Conservation (phyloP, 2,797 vertebrate species). For the Coranthus polyacanthus region DNA sequence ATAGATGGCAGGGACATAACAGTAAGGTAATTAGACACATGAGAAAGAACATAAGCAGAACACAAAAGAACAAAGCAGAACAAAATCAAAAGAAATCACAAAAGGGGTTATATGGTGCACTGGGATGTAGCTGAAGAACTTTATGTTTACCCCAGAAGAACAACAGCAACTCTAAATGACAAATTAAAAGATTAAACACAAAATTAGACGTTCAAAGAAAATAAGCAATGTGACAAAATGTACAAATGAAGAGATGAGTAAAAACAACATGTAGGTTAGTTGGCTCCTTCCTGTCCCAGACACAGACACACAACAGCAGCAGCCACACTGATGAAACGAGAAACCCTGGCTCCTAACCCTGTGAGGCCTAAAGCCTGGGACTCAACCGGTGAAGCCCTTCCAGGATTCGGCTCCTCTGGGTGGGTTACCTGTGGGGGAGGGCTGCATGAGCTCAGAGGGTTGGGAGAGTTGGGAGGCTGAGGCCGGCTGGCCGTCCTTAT, state of each 20-base stretch:
- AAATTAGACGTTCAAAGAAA: slow-evolving; percentile 71
- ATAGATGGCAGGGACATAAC: slow-evolving; percentile 75
- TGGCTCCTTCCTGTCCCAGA: slow-evolving; percentile 45
- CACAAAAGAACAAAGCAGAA: slow-evolving; percentile 73
- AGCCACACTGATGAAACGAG: slow-evolving; percentile 49
- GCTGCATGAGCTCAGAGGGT: slow-evolving; percentile 83
- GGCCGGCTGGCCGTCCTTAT: slow-evolving; percentile 81
- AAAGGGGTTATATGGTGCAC: slow-evolving; percentile 59
- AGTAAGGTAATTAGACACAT: slow-evolving; percentile 79
- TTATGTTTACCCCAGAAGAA: slow-evolving; percentile 54
- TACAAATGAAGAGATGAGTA: slow-evolving; percentile 59
- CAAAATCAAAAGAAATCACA: slow-evolving; percentile 64
- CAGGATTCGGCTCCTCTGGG: slow-evolving; percentile 52
- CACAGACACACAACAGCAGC: slow-evolving; percentile 51
- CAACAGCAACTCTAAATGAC: slow-evolving; percentile 47
- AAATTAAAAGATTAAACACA: slow-evolving; percentile 66
- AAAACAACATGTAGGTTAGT: slow-evolving; percentile 70
- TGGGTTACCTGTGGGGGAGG: slow-evolving; percentile 94
- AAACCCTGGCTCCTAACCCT: slow-evolving; percentile 29
- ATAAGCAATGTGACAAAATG: slow-evolving; percentile 41
- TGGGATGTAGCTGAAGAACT: slow-evolving; percentile 52
- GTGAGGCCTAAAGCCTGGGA: slow-evolving; percentile 13
- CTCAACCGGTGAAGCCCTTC: slow-evolving; percentile 8
- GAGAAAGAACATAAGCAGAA: slow-evolving; percentile 69
- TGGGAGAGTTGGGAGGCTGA: slow-evolving; percentile 85